Evolutionary conservation across 2,113 vertebrate genomes (phyloP).

Genomic region (Silurus glanis): DNA sequence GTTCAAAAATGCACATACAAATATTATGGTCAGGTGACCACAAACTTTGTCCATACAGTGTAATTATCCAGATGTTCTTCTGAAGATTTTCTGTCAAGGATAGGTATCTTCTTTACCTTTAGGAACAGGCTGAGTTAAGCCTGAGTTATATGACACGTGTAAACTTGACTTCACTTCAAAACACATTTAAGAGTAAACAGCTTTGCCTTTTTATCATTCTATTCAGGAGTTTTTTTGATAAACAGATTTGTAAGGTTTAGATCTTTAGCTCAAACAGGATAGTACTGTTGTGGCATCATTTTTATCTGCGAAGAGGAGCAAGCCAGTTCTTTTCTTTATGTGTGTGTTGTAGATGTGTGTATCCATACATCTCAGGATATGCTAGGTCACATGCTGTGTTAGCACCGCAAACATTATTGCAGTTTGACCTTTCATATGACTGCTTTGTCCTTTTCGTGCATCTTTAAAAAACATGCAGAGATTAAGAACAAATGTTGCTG

Average conservation of each 20-base stretch:
- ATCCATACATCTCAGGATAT: conserved; percentile 6
- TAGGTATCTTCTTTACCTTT: too few relatives aligned
- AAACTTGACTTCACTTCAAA: background rate
- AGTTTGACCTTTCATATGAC: conserved; percentile 20
- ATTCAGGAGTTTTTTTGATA: background rate
- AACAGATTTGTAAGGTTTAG: background rate
- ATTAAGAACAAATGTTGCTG: conserved; percentile 25
- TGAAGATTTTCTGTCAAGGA: too few relatives aligned
- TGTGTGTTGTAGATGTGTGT: background rate
- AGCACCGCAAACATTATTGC: conserved; percentile 8
- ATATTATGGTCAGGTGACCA: too few relatives aligned
- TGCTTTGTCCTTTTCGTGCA: background rate
- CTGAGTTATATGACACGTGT: background rate
- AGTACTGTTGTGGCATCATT: background rate
- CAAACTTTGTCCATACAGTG: too few relatives aligned
- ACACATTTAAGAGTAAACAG: background rate
- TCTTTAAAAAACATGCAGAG: conserved; percentile 24
- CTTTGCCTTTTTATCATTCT: background rate
- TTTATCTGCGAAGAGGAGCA: background rate
- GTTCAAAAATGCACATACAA: too few relatives aligned
- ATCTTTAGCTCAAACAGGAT: background rate
- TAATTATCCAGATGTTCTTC: too few relatives aligned
- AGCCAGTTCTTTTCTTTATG: background rate
- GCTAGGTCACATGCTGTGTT: conserved; percentile 17
- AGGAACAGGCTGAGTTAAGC: background rate